Conservation (phyloP, 2,888 invertebrate genomes). For the Orthosia cruda region DNA sequence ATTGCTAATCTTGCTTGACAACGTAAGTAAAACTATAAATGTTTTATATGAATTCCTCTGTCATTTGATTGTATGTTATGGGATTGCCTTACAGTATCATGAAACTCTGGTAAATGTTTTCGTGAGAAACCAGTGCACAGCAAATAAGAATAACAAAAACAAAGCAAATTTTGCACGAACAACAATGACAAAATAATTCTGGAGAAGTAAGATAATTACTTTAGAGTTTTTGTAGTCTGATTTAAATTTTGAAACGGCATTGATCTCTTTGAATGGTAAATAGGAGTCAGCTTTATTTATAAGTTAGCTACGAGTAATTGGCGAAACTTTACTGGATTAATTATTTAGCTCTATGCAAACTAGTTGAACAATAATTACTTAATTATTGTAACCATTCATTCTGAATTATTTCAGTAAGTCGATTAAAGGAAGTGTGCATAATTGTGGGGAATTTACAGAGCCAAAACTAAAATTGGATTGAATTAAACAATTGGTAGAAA, state of each 20-base stretch:
- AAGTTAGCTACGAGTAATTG: slow-evolving; percentile 38
- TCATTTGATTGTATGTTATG: too few relatives aligned
- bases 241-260: slow-evolving; percentile 13
- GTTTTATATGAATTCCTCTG: too few relatives aligned
- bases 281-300: slow-evolving; percentile 3
- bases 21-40: too few relatives aligned
- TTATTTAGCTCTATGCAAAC: slow-evolving; percentile 8
- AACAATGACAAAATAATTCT: background rate
- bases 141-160: background rate
- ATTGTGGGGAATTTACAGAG: background rate
- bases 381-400: slow-evolving; percentile 7
- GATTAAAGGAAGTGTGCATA: slow-evolving; percentile 6
- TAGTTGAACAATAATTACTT: slow-evolving; percentile 30
- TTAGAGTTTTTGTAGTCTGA: background rate
- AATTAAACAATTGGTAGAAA: background rate
- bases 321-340: slow-evolving; percentile 19
- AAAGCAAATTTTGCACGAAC: background rate
- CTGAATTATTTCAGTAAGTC: slow-evolving; percentile 11
- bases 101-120: background rate
- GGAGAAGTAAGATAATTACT: background rate
- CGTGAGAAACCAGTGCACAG: background rate
- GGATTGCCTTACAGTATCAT: too few relatives aligned
- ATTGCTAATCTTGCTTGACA: too few relatives aligned
- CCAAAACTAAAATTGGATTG: slow-evolving; percentile 13
- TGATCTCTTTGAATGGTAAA: background rate